Percentiles rank a stretch among this genome's conserved stretches.
phyloP scores from a whole-genome alignment of 2,113 vertebrate species.

The Struthio camelus region DNA sequence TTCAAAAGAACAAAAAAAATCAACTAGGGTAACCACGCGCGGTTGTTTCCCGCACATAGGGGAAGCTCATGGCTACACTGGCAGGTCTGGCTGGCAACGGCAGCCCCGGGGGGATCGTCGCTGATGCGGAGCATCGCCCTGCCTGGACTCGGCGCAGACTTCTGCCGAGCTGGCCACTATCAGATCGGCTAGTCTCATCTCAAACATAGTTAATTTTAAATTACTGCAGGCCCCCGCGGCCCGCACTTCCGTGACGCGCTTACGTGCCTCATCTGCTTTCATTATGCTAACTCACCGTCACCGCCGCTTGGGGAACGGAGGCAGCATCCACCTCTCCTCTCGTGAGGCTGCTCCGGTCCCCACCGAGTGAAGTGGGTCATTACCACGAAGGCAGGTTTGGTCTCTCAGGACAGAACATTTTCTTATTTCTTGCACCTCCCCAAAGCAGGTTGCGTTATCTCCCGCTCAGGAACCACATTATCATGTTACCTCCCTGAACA shows the following conservation, averaged over 20 bases:
- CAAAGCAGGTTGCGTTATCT: neutral
- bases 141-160: constrained; percentile 23
- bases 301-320: neutral
- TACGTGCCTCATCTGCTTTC: constrained; percentile 34
- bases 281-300: neutral
- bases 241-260: constrained; percentile 51
- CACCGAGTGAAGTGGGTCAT: neutral
- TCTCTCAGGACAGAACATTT: neutral
- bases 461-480: neutral
- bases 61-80: neutral
- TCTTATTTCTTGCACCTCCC: neutral
- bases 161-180: constrained; percentile 48
- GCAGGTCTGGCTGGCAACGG: neutral
- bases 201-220: constrained; percentile 61
- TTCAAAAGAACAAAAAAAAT: constrained; percentile 1
- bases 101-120: too few relatives aligned
- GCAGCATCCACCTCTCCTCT: neutral
- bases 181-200: constrained; percentile 47
- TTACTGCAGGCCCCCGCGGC: constrained; percentile 47
- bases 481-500: rapidly evolving
- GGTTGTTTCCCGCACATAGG: neutral
- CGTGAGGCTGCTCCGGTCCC: neutral
- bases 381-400: neutral
- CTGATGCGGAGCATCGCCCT: neutral
- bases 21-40: constrained; percentile 11